Conservation (phyloP, 2,797 vertebrate species). For the Salarias fasciatus region DNA sequence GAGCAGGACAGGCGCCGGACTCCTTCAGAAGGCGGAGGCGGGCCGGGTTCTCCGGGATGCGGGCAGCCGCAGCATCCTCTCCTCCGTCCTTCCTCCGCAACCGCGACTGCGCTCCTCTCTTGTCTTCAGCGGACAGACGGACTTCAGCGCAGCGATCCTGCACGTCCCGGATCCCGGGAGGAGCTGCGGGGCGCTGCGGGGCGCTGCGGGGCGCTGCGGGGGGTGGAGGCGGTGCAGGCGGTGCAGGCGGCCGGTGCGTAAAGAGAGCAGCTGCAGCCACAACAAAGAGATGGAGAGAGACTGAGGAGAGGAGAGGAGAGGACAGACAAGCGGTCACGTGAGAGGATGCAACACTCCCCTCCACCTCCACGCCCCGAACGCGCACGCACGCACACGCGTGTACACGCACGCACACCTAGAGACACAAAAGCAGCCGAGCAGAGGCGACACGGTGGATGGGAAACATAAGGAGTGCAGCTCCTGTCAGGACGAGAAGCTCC, state of each 20-base stretch:
- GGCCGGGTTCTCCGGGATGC: conserved; percentile 27
- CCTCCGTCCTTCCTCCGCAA: conserved; percentile 30
- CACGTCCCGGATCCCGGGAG: background rate
- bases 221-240: conserved; percentile 19
- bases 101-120: conserved; percentile 7
- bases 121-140: background rate
- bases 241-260: conserved; percentile 38
- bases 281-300: conserved; percentile 72
- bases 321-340: conserved; percentile 60
- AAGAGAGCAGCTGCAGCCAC: conserved; percentile 49
- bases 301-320: conserved; percentile 31
- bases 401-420: conserved; percentile 29
- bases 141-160: background rate
- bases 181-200: background rate
- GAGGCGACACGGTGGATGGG: too few relatives aligned
- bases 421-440: background rate
- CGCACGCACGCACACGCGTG: conserved; percentile 10
- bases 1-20: conserved; percentile 20
- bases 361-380: conserved; percentile 50
- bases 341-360: conserved; percentile 49
- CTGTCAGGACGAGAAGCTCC: too few relatives aligned
- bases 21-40: conserved; percentile 48
- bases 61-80: conserved; percentile 50
- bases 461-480: too few relatives aligned
- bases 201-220: conserved; percentile 27